A percentile compares a stretch with the other conserved stretches of the same genome.
Conservation (phyloP, 2,113 vertebrate genomes). For the Peromyscus leucopus region DNA sequence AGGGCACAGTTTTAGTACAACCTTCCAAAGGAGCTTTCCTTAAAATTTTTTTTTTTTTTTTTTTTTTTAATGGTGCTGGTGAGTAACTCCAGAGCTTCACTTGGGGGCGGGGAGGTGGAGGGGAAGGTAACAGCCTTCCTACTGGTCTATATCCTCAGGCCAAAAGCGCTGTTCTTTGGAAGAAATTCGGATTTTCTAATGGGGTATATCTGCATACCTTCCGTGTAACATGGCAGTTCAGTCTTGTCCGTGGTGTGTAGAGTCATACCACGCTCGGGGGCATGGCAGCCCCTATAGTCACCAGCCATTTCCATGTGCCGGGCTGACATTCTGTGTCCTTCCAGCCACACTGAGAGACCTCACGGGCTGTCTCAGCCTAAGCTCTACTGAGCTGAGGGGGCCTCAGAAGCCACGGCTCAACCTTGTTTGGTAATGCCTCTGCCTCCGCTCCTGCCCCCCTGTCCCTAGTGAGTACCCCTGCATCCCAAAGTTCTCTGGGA, state of each 20-base stretch:
- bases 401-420: not conserved
- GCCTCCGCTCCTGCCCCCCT: not conserved
- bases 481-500: not conserved
- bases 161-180: not conserved
- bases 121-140: not conserved
- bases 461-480: not conserved
- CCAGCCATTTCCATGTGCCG: not conserved
- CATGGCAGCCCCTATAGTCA: not conserved
- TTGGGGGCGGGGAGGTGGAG: no score
- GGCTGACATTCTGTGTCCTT: not conserved
- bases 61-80: no score
- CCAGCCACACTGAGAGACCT: not conserved
- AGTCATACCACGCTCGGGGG: not conserved
- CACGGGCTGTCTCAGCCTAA: not conserved
- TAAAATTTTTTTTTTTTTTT: no score
- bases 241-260: not conserved
- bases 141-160: not conserved
- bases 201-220: not conserved
- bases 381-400: not conserved
- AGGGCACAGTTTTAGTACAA: constrained; percentile 45
- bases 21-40: not conserved
- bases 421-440: not conserved
- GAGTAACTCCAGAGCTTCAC: not conserved
- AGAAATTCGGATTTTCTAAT: not conserved
- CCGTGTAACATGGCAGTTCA: not conserved